Evolutionary conservation across 2,113 vertebrate genomes (phyloP).

Genomic region (Colossoma macropomum): DNA sequence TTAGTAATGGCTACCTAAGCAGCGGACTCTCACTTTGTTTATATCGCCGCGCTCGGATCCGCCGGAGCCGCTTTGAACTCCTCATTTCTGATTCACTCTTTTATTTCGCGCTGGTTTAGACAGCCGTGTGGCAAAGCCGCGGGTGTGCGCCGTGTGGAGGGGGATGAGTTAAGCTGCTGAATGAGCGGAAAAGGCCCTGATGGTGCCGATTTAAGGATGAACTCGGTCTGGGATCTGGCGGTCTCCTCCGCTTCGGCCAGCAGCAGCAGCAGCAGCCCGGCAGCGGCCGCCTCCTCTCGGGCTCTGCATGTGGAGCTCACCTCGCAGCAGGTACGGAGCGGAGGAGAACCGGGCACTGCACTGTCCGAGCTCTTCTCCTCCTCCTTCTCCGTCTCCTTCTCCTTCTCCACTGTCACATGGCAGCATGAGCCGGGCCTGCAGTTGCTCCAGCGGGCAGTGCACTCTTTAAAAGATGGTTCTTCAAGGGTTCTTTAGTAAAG

Average conservation of each 20-base stretch:
- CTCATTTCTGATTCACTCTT: not conserved
- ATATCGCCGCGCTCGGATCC: constrained; percentile 58
- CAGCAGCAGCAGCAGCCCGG: constrained; percentile 67
- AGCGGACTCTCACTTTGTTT: constrained; percentile 76
- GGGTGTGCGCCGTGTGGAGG: constrained; percentile 12
- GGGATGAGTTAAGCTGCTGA: constrained; percentile 67
- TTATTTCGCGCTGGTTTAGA: not conserved
- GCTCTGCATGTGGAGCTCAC: constrained; percentile 92
- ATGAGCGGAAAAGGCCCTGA: constrained; percentile 64
- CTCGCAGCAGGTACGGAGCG: constrained; percentile 90
- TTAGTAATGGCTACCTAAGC: constrained; percentile 71
- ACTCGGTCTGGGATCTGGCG: constrained; percentile 79
- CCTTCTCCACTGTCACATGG: not conserved
- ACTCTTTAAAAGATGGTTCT: too few relatives aligned
- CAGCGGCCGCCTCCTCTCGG: constrained; percentile 78
- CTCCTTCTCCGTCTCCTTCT: not conserved
- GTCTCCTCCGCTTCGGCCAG: constrained; percentile 78
- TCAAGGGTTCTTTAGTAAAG: too few relatives aligned
- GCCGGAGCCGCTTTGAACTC: constrained; percentile 1
- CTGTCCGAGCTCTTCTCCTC: not conserved
- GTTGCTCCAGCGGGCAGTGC: not conserved
- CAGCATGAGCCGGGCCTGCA: not conserved
- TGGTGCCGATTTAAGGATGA: constrained; percentile 82
- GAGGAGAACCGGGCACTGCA: not conserved
- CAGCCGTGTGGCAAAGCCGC: constrained; percentile 14